phyloP scores from a whole-genome alignment of 2,888 invertebrate genomes.

The Chymomyza procnemis region DNA sequence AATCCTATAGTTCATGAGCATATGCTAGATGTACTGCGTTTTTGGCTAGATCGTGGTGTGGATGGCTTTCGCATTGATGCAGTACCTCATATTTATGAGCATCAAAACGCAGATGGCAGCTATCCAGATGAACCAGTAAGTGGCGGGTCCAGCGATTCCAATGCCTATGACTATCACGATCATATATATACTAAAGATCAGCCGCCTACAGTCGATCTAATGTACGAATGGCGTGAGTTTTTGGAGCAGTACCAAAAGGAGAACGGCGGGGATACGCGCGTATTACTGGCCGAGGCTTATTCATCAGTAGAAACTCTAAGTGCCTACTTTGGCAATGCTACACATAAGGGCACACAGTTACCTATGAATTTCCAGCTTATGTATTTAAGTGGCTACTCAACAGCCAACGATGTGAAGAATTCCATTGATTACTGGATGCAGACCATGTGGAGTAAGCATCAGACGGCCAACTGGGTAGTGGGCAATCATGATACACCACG shows the following conservation, averaged over 20 bases:
- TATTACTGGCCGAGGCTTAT: slow-evolving; percentile 83
- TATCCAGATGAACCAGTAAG: slow-evolving; percentile 80
- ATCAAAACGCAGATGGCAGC: slow-evolving; percentile 56
- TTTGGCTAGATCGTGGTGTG: slow-evolving; percentile 87
- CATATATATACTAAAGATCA: slow-evolving; percentile 84
- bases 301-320: slow-evolving; percentile 79
- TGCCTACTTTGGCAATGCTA: slow-evolving; percentile 81
- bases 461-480: slow-evolving; percentile 84
- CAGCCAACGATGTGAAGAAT: slow-evolving; percentile 80
- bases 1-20: slow-evolving; percentile 84
- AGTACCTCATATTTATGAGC: slow-evolving; percentile 81
- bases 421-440: slow-evolving; percentile 82
- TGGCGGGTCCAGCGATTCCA: slow-evolving; percentile 78
- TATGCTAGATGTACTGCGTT: slow-evolving; percentile 83
- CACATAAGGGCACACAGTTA: slow-evolving; percentile 79
- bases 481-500: slow-evolving; percentile 85
- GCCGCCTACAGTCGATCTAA: slow-evolving; percentile 80
- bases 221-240: slow-evolving; percentile 81
- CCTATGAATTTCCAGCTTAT: slow-evolving; percentile 84
- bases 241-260: slow-evolving; percentile 78
- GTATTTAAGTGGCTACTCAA: slow-evolving; percentile 80
- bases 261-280: slow-evolving; percentile 74
- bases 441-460: slow-evolving; percentile 79
- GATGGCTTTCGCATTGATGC: slow-evolving; percentile 88
- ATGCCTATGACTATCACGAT: slow-evolving; percentile 81